These are phyloP conservation scores for Scrobipalpa costella DNA, from an alignment of 2,888 invertebrate genomes.

Conservation along the genomic window DNA sequence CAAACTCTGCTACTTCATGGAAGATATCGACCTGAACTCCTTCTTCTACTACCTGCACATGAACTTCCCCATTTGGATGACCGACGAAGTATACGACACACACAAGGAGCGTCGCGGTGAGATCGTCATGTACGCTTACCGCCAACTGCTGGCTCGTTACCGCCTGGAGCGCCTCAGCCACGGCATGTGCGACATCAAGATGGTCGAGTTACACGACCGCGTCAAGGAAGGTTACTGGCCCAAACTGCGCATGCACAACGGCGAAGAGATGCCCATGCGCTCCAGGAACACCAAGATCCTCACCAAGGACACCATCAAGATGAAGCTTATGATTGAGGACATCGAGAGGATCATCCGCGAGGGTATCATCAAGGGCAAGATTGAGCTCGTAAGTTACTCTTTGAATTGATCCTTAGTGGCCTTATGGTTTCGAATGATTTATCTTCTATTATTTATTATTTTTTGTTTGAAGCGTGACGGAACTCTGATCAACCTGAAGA, in stretches of 20 bases:
- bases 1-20: constrained; percentile 85
- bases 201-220: constrained; percentile 68
- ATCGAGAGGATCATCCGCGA: constrained; percentile 78
- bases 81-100: constrained; percentile 74
- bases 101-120: constrained; percentile 80
- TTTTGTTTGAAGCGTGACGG: constrained; percentile 76
- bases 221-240: constrained; percentile 81
- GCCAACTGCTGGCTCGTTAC: constrained; percentile 83
- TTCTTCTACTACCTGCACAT: constrained; percentile 86
- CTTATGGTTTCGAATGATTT: not conserved
- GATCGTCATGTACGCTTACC: constrained; percentile 81
- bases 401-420: not conserved
- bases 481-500: constrained; percentile 81
- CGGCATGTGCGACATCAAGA: constrained; percentile 73
- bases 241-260: constrained; percentile 78
- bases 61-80: constrained; percentile 87
- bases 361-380: constrained; percentile 64
- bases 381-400: constrained; percentile 59
- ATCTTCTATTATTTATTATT: not conserved
- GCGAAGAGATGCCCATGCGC: constrained; percentile 80
- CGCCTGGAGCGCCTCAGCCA: constrained; percentile 75
- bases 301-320: constrained; percentile 54
- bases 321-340: constrained; percentile 59
- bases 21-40: constrained; percentile 88
- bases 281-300: constrained; percentile 62